Evolutionary conservation across 2,113 vertebrate genomes (phyloP), one percentile per base, ranked within the genome.

Genomic region (Plotosus lineatus): DNA sequence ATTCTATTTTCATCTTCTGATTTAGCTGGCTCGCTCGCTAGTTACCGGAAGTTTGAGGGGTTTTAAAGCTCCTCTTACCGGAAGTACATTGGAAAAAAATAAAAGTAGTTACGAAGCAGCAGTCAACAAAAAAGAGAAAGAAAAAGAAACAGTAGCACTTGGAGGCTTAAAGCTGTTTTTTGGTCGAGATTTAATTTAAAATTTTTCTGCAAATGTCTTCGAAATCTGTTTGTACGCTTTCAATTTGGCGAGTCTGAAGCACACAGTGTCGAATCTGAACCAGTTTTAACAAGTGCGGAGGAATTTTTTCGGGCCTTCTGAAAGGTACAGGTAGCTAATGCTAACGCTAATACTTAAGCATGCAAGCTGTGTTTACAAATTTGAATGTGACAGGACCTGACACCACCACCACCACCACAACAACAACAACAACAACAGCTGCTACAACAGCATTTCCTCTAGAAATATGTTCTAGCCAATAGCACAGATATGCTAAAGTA

Each of bases 271-370:
- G 90, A 87, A 88, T 79, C 68, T 5, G 65, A 87, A 90, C 89
- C 89, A 92, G 69, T 72, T 72, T 50, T 90, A 91, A 90, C 85
- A 87, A 89, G 86, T 86, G 82, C 87, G 85, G 87, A 86, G 78
- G 69, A 72, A 42, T 42, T 42, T 46, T 50, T 33, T 85, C 86
- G 77, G 93, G 92, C 92, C 92, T 91, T 86, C 80, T 72, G 17
- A 6, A 51, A 72, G 69, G 69, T 77, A 61, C 55, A 77, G 55
- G 75, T 75, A 75, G 53, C 9, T 40, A 50, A 81, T 83, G 81
- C 88, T 92, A 90, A 90, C 81, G 83, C 88, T 92, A 91, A 90
- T n/a, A 21, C 63, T 40, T n/a, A n/a, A 31, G 14, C 42, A 33
- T 50, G 68, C 44, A 48, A 71, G 44, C 17, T 50, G 28, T 72